A percentile compares a stretch with the other conserved stretches of the same genome.
Conservation (phyloP, 2,888 invertebrate genomes). For the Unio delphinus region DNA sequence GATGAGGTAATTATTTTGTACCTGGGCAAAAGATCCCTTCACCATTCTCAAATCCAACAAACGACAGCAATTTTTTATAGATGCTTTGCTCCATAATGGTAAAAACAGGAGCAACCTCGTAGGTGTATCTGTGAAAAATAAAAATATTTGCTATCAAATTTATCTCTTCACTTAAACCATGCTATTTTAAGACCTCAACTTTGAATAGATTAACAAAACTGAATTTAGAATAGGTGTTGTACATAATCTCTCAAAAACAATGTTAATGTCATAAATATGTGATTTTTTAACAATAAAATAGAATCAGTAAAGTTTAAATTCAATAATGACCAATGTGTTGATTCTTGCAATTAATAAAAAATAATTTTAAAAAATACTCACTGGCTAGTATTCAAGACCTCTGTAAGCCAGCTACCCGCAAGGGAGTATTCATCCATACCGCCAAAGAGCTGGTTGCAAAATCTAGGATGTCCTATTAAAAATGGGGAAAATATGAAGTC, state of each 20-base stretch:
- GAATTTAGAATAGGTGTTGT: no score
- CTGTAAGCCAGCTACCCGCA: conserved; percentile 98
- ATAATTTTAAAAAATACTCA: conserved; percentile 51
- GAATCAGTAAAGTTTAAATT: no score
- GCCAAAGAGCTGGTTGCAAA: conserved; percentile 97
- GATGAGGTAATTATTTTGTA: conserved; percentile 54
- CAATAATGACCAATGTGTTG: background rate
- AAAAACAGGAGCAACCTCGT: conserved; percentile 99
- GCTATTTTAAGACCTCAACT: no score
- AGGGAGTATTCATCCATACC: conserved; percentile 96
- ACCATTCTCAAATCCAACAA: conserved; percentile 82
- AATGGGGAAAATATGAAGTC: no score
- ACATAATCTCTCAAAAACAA: no score
- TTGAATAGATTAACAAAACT: no score
- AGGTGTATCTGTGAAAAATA: conserved; percentile 82
- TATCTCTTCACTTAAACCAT: no score
- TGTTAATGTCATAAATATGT: no score
- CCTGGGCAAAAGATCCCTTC: conserved; percentile 94
- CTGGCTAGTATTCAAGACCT: conserved; percentile 99
- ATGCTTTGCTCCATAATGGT: conserved; percentile 98
- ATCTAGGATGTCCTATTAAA: conserved; percentile 88
- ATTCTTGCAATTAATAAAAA: background rate
- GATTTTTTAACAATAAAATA: no score
- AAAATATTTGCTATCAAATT: no score
- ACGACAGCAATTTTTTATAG: conserved; percentile 91